phyloP scores from a whole-genome alignment of 2,797 vertebrate species.

The Coilia nasus region DNA sequence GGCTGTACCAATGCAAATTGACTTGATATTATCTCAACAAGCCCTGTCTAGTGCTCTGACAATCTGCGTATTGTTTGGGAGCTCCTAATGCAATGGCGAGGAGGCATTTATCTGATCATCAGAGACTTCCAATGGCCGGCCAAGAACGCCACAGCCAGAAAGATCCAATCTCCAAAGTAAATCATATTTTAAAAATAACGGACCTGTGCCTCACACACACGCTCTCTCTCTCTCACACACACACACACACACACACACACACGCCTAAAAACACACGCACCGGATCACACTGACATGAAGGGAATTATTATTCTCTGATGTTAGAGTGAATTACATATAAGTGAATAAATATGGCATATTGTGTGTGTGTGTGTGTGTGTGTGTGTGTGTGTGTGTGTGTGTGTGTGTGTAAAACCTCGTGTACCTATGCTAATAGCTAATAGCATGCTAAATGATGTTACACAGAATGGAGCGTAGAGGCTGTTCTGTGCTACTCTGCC shows the following conservation, averaged over 20 bases:
- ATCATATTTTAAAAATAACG: slow-evolving; percentile 58
- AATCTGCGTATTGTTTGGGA: slow-evolving; percentile 59
- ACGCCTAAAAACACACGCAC: too few species aligned
- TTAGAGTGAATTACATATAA: background rate
- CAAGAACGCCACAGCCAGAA: slow-evolving; percentile 63
- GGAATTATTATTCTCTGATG: background rate
- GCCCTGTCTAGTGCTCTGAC: slow-evolving; percentile 53
- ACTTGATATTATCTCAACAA: slow-evolving; percentile 43
- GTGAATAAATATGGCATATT: background rate
- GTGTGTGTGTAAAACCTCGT: background rate
- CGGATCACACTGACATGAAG: background rate
- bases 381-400: too few species aligned
- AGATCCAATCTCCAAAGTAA: slow-evolving; percentile 55
- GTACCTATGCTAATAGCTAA: background rate
- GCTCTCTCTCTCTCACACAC: background rate
- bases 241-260: background rate
- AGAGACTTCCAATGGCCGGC: slow-evolving; percentile 49
- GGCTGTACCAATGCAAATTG: slow-evolving; percentile 56
- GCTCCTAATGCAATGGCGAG: slow-evolving; percentile 36
- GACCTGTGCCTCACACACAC: slow-evolving; percentile 38
- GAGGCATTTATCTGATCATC: slow-evolving; percentile 58
- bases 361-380: background rate
- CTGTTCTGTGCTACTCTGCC: background rate
- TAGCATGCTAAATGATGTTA: background rate
- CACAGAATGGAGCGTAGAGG: background rate